Conservation (phyloP, 2,113 vertebrate species). For the Eidolon helvum region DNA sequence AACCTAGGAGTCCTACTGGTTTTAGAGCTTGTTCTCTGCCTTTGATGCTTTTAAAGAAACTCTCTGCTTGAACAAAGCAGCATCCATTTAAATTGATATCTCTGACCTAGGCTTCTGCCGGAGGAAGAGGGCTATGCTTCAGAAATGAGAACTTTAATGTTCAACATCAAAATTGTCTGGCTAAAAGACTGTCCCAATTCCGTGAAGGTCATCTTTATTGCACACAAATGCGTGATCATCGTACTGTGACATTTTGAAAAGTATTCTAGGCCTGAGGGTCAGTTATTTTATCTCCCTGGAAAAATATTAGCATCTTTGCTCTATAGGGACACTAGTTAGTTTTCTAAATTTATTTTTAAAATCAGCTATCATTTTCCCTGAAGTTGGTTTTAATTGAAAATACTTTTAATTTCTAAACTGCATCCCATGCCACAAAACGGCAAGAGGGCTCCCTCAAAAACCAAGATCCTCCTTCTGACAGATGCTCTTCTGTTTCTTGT, state of each 20-base stretch:
- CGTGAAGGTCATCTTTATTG: neutral
- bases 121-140: conserved; percentile 33
- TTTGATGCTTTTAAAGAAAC: conserved; percentile 55
- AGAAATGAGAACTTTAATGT: conserved; percentile 50
- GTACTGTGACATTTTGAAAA: neutral
- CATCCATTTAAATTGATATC: conserved; percentile 29
- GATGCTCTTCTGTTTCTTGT: neutral
- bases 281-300: neutral
- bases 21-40: neutral
- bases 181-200: conserved; percentile 21
- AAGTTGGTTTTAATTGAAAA: conserved; percentile 7
- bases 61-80: neutral
- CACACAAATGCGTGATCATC: neutral
- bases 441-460: neutral
- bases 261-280: neutral
- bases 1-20: conserved; percentile 28
- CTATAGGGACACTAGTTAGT: neutral
- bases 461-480: neutral
- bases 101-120: neutral
- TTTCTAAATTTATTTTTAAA: conserved; percentile 31
- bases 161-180: conserved; percentile 51
- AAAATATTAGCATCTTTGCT: conserved; percentile 12
- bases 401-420: neutral
- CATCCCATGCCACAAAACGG: neutral
- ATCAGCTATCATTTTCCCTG: neutral